phyloP scores from a whole-genome alignment of 2,113 vertebrate species.

The Furnarius figulus region DNA sequence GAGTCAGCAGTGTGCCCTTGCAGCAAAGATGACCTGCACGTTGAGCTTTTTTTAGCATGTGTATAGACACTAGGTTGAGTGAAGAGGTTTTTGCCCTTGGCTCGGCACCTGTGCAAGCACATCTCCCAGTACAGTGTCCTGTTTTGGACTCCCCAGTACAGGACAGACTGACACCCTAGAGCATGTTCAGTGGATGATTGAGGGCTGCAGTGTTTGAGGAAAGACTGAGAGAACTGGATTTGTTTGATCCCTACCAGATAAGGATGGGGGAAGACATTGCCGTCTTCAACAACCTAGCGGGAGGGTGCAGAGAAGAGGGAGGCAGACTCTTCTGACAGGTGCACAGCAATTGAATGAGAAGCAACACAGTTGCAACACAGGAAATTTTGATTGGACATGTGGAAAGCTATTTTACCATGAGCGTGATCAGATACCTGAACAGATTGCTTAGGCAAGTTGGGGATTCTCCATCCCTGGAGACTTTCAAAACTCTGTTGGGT shows the following conservation, averaged over 20 bases:
- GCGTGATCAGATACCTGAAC: background rate
- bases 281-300: background rate
- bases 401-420: background rate
- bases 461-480: background rate
- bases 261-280: background rate
- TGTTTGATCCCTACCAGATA: background rate
- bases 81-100: background rate
- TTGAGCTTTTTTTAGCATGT: background rate
- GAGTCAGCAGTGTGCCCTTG: background rate
- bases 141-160: background rate
- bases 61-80: background rate
- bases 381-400: background rate
- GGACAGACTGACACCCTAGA: background rate
- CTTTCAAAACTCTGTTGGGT: background rate
- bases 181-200: background rate
- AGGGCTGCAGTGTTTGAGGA: background rate
- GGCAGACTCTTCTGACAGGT: background rate
- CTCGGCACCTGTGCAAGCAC: background rate
- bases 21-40: background rate
- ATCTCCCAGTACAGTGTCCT: accelerated
- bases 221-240: background rate
- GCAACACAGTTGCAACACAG: background rate
- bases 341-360: background rate
- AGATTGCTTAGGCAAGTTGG: background rate
- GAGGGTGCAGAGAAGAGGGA: background rate